Percentiles rank a stretch among this genome's conserved stretches.
These are phyloP conservation scores for Copsychus sechellarum DNA, from an alignment of 2,113 vertebrate species.

Conservation along the genomic window DNA sequence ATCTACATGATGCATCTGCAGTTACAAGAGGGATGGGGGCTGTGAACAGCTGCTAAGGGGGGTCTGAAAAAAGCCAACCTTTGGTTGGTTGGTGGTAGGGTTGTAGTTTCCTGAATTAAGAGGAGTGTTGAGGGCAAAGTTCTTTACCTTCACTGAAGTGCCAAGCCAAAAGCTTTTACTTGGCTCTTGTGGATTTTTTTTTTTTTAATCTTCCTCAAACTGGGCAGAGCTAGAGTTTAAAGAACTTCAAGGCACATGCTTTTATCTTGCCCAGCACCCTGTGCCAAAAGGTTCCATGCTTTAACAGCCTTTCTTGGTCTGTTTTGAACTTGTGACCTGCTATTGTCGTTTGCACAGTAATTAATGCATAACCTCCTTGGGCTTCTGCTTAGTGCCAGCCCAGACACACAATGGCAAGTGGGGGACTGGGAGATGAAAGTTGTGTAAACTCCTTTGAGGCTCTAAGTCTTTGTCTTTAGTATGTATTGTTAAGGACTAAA, in stretches of 20 bases:
- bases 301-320: neutral
- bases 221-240: neutral
- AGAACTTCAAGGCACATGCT: neutral
- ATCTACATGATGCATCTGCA: neutral
- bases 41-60: neutral
- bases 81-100: neutral
- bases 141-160: neutral
- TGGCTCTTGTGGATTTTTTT: too few species aligned
- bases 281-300: neutral
- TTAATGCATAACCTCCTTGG: neutral
- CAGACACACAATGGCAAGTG: neutral
- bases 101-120: neutral
- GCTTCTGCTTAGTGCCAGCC: neutral
- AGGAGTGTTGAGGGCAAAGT: neutral
- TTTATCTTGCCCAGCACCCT: neutral
- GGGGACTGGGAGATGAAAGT: neutral
- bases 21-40: neutral
- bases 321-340: neutral
- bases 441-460: neutral
- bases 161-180: neutral
- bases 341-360: neutral
- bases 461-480: constrained; percentile 3
- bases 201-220: neutral
- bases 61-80: neutral
- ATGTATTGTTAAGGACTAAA: neutral